phyloP scores from a whole-genome alignment of 2,113 vertebrate genomes.

The Elachura formosa region DNA sequence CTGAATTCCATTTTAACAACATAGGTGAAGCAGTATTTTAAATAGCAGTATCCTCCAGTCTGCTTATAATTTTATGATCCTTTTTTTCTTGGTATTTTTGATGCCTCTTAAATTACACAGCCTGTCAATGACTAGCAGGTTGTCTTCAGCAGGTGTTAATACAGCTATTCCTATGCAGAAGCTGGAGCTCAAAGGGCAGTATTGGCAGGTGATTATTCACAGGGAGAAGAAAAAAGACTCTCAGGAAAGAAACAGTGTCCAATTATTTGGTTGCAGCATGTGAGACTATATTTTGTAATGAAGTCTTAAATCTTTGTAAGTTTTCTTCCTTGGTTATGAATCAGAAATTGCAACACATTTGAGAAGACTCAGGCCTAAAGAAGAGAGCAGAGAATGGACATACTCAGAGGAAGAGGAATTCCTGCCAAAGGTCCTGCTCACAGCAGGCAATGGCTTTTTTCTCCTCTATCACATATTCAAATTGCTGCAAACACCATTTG shows the following conservation, averaged over 20 bases:
- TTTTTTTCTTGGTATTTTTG: neutral
- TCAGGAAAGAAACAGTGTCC: neutral
- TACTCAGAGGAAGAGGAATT: neutral
- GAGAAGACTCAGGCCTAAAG: neutral
- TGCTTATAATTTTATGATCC: neutral
- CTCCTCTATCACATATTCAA: neutral
- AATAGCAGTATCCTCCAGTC: neutral
- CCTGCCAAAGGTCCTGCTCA: neutral
- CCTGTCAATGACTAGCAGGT: neutral
- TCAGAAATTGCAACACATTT: neutral
- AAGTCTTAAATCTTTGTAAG: neutral
- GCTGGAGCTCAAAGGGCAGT: neutral
- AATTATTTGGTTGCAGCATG: neutral
- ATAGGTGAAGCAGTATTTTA: neutral
- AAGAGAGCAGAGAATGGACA: neutral
- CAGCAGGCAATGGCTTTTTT: neutral
- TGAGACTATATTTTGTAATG: neutral
- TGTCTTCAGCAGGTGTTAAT: conserved; percentile 8
- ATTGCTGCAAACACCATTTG: neutral
- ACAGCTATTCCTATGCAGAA: neutral
- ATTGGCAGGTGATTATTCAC: neutral
- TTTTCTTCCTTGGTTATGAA: neutral
- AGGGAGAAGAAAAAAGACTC: neutral
- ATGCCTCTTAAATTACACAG: neutral
- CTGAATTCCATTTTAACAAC: neutral